Evolutionary conservation across 1,140 invertebrate genomes (phyloP).

Genomic region (Drosophila aff.): DNA sequence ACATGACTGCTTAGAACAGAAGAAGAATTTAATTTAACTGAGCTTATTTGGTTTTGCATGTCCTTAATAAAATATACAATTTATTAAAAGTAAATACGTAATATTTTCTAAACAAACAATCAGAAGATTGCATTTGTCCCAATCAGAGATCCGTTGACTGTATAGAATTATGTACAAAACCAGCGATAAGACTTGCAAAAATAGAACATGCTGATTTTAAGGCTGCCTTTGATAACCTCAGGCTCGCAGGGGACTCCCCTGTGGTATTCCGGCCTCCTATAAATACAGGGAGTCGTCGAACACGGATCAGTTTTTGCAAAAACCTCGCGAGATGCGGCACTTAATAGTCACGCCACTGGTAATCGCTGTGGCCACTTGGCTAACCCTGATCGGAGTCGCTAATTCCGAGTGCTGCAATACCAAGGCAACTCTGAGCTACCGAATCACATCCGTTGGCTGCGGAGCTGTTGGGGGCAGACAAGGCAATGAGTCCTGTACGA

Average conservation of each 20-base stretch:
- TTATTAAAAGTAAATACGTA: not conserved
- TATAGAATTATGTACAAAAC: not conserved
- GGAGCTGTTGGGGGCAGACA: conserved; percentile 12
- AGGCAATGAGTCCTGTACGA: not conserved
- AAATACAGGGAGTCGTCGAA: not conserved
- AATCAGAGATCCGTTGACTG: not conserved
- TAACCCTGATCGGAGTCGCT: not conserved
- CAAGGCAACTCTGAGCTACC: not conserved
- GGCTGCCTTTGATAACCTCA: conserved; percentile 1
- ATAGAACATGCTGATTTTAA: not conserved
- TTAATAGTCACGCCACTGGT: not conserved
- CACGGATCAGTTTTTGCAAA: not conserved
- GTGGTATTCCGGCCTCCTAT: not conserved
- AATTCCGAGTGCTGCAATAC: conserved; percentile 7
- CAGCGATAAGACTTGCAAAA: conserved; percentile 3
- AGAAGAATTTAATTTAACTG: not conserved
- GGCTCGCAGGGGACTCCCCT: not conserved
- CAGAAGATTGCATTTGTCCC: not conserved
- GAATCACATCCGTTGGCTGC: not conserved
- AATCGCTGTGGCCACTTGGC: not conserved
- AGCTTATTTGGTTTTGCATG: not conserved
- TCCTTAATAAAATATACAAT: not conserved
- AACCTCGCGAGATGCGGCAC: not conserved
- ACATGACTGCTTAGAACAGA: not conserved
- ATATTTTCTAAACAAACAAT: not conserved